phyloP scores from a whole-genome alignment of 1,140 invertebrate genomes.

The Ceratosolen solmsi region DNA sequence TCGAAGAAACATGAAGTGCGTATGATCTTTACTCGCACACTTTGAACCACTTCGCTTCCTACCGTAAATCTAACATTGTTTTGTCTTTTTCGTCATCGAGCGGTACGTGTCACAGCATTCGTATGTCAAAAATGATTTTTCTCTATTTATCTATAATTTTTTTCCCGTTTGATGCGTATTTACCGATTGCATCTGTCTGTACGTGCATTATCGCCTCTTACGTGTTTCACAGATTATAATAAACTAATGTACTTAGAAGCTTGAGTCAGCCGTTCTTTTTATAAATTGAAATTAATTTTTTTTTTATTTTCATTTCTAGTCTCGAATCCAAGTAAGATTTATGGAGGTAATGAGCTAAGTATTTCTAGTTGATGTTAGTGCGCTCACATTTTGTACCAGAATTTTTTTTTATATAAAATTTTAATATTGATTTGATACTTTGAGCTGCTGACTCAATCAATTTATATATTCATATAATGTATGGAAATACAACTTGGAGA shows the following conservation, averaged over 20 bases:
- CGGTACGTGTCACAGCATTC: background rate
- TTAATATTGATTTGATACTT: background rate
- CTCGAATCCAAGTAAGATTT: background rate
- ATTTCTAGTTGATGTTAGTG: constrained; percentile 20
- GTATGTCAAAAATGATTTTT: background rate
- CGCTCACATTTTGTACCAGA: background rate
- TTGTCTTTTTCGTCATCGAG: constrained; percentile 5
- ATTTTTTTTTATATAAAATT: background rate
- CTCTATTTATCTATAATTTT: no score
- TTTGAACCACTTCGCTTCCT: constrained; percentile 37
- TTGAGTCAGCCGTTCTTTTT: background rate
- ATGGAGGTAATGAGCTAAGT: constrained; percentile 8
- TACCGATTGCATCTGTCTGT: background rate
- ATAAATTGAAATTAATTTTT: background rate
- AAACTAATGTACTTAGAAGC: no score
- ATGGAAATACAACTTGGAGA: background rate
- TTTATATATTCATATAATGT: background rate
- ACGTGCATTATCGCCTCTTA: background rate
- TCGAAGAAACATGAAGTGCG: constrained; percentile 43
- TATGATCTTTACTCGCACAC: background rate
- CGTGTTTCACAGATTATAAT: background rate
- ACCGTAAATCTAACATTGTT: constrained; percentile 38
- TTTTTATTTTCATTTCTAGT: background rate
- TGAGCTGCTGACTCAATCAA: background rate
- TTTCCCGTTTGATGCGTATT: background rate